Conservation (phyloP, 2,888 invertebrate species). For the Amblyjoppa proteus region DNA sequence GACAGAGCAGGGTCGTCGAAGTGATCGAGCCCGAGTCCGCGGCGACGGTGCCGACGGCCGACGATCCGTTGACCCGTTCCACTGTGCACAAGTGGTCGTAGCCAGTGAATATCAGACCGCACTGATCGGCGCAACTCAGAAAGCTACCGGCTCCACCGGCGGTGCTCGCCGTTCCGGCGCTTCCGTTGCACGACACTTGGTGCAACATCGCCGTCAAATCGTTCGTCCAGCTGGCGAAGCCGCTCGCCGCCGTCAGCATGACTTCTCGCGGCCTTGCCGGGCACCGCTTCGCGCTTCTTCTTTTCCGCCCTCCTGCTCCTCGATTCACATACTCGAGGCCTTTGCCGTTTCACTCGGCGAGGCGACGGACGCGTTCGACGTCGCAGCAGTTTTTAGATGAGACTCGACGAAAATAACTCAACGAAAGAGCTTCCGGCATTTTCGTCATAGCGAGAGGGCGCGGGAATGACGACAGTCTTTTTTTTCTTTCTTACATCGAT, state of each 20-base stretch:
- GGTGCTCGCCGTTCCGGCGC: constrained; percentile 31
- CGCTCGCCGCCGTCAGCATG: constrained; percentile 71
- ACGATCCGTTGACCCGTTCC: constrained; percentile 52
- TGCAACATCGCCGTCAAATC: constrained; percentile 76
- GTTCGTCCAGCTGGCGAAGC: constrained; percentile 73
- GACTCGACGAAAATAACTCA: constrained; percentile 43
- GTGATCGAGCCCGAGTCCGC: constrained; percentile 57
- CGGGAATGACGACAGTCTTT: neutral
- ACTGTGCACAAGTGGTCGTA: constrained; percentile 77
- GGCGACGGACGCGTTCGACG: constrained; percentile 5
- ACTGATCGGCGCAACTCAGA: constrained; percentile 72
- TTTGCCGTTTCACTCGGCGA: constrained; percentile 46
- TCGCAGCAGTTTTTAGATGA: constrained; percentile 21
- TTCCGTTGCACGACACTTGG: constrained; percentile 76
- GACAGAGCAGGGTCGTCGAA: constrained; percentile 75
- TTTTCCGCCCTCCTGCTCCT: neutral
- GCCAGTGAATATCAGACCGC: constrained; percentile 67
- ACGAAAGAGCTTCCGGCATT: constrained; percentile 38
- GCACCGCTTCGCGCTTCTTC: neutral
- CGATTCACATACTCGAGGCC: constrained; percentile 35
- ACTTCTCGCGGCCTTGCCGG: neutral
- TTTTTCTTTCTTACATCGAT: neutral
- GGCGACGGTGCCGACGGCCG: constrained; percentile 32
- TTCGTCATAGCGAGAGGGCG: neutral
- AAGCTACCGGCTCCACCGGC: constrained; percentile 13